These are phyloP conservation scores for Edolisoma coerulescens DNA, from an alignment of 2,113 vertebrate species.

Conservation along the genomic window DNA sequence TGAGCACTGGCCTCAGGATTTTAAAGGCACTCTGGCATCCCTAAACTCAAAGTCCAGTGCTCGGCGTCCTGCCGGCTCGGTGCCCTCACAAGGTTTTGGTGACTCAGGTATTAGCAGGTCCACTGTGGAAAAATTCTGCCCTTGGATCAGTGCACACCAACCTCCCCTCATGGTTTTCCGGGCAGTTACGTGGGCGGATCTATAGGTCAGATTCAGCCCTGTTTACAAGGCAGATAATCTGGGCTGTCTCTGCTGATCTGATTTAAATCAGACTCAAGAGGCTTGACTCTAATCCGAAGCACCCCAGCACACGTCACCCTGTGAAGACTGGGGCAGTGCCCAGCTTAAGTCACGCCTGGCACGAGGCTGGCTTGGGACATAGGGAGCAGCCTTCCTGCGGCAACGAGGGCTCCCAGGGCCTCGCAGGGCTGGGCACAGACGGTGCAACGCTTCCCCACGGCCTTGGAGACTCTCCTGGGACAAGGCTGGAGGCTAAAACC, in stretches of 20 bases:
- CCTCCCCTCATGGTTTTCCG: not conserved
- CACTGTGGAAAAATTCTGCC: not conserved
- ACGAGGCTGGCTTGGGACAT: not conserved
- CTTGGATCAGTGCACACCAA: not conserved
- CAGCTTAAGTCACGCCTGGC: not conserved
- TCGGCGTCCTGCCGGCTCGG: accelerated
- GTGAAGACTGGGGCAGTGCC: slow-evolving; percentile 2
- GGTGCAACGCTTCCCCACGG: accelerated
- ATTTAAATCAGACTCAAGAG: slow-evolving; percentile 49
- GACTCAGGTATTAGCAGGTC: not conserved
- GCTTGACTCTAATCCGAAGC: slow-evolving; percentile 44
- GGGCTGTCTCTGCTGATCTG: slow-evolving; percentile 45
- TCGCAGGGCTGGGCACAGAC: not conserved
- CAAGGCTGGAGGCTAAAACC: not conserved
- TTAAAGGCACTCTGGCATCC: not conserved
- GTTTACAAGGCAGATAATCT: slow-evolving; percentile 60
- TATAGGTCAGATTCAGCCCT: slow-evolving; percentile 10
- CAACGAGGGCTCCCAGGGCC: not conserved
- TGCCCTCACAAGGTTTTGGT: not conserved
- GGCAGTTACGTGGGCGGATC: not conserved
- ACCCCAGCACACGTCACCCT: slow-evolving; percentile 20
- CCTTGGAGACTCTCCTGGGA: not conserved
- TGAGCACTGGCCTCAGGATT: not conserved
- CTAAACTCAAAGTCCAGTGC: accelerated
- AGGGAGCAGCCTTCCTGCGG: not conserved